phyloP scores from a whole-genome alignment of 2,888 invertebrate species.

The Ariolimax columbianus region DNA sequence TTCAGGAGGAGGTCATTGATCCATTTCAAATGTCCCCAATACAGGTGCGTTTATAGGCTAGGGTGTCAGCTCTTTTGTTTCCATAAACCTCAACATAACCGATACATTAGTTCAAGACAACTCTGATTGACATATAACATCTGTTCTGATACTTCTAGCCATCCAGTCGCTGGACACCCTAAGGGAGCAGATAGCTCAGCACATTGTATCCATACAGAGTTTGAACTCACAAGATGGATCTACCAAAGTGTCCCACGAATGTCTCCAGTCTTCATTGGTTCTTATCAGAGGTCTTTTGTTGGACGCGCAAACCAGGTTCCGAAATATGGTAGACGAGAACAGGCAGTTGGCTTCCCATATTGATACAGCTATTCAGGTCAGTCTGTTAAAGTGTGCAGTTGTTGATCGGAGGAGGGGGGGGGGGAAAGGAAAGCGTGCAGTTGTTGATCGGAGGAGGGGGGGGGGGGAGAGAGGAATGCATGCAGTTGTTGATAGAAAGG shows the following conservation, averaged over 20 bases:
- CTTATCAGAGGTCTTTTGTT: slow-evolving; percentile 91
- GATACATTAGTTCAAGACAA: background rate
- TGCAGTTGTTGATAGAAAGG: too few species aligned
- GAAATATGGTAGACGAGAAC: slow-evolving; percentile 94
- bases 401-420: too few species aligned
- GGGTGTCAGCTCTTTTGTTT: background rate
- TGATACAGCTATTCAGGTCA: slow-evolving; percentile 73
- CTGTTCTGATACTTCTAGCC: slow-evolving; percentile 67
- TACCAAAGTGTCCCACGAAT: slow-evolving; percentile 64
- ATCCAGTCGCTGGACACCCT: slow-evolving; percentile 80
- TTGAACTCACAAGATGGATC: slow-evolving; percentile 58
- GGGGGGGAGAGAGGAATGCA: too few species aligned
- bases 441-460: too few species aligned
- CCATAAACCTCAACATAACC: background rate
- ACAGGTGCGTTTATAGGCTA: background rate
- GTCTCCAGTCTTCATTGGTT: slow-evolving; percentile 88
- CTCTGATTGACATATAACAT: background rate
- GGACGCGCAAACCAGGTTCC: slow-evolving; percentile 90
- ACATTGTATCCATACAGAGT: slow-evolving; percentile 71
- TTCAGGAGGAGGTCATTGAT: background rate
- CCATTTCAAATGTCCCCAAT: too few species aligned
- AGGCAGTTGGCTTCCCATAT: slow-evolving; percentile 81
- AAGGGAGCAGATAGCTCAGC: slow-evolving; percentile 80
- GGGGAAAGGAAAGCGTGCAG: too few species aligned
- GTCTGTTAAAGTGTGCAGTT: too few species aligned